phyloP scores from a whole-genome alignment of 1,140 invertebrate genomes.

The Drosophila oshimai region DNA sequence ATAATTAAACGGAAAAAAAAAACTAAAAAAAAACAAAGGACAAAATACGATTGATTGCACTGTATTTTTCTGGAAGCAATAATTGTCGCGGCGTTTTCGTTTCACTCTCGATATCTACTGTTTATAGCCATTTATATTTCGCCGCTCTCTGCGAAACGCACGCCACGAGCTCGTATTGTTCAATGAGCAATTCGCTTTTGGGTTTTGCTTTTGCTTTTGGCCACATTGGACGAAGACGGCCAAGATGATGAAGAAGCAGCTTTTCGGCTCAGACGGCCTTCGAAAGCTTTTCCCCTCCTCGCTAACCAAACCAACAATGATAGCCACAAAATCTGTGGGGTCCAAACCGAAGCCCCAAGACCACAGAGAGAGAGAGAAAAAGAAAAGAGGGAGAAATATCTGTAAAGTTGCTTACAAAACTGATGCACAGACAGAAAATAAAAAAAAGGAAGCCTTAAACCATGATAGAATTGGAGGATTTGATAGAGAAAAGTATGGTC shows the following conservation, averaged over 20 bases:
- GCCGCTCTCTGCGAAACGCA: conserved; percentile 63
- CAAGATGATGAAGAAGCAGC: conserved; percentile 8
- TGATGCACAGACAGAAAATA: background rate
- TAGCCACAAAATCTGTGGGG: background rate
- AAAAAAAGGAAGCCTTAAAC: too few relatives aligned
- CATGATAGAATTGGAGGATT: too few relatives aligned
- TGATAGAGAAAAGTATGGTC: too few relatives aligned
- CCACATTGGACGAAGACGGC: conserved; percentile 28
- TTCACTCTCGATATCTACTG: conserved; percentile 17
- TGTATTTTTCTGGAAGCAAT: conserved; percentile 1
- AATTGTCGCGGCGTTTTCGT: conserved; percentile 17
- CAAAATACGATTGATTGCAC: conserved; percentile 16
- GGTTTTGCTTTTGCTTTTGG: conserved; percentile 12
- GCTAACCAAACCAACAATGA: conserved; percentile 2
- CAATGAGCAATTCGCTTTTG: conserved; percentile 67
- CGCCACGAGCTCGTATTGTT: conserved; percentile 73
- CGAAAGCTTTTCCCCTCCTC: conserved; percentile 28
- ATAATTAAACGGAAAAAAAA: conserved; percentile 14
- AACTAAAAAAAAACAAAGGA: conserved; percentile 11
- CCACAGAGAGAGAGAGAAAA: background rate
- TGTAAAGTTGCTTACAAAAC: conserved; percentile 11
- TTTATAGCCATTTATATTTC: background rate
- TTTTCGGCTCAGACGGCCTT: conserved; percentile 32
- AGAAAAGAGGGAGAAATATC: conserved; percentile 3
- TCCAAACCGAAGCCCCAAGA: conserved; percentile 2